Evolutionary conservation across 2,888 invertebrate species (phyloP).

Genomic region (Acheta domesticus): DNA sequence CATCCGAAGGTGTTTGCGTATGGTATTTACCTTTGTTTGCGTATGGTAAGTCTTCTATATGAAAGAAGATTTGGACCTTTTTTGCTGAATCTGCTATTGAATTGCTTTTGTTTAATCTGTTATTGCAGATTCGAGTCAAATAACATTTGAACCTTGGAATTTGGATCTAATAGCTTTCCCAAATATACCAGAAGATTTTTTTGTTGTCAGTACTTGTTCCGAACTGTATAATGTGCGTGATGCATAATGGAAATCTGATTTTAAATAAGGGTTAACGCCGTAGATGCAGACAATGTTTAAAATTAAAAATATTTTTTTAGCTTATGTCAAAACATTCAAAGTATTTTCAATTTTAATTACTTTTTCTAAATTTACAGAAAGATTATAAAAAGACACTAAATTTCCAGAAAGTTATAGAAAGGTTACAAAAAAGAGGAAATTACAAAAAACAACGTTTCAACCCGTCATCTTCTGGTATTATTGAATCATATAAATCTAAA

Average conservation of each 20-base stretch:
- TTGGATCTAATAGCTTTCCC: constrained; percentile 95
- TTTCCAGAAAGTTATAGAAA: too few species aligned
- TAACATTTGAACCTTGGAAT: constrained; percentile 78
- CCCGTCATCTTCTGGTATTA: too few species aligned
- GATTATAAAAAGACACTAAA: too few species aligned
- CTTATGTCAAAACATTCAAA: too few species aligned
- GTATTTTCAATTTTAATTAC: too few species aligned
- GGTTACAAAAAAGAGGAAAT: too few species aligned
- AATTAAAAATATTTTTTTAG: too few species aligned
- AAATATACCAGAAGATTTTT: constrained; percentile 91
- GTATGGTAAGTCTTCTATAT: constrained; percentile 92
- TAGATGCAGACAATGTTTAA: too few species aligned
- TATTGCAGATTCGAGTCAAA: constrained; percentile 85
- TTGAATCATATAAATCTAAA: too few species aligned
- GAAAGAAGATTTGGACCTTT: constrained; percentile 95
- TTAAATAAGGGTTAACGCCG: too few species aligned
- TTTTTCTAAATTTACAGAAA: too few species aligned
- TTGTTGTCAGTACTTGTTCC: constrained; percentile 89
- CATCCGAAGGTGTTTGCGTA: constrained; percentile 86
- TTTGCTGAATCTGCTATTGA: constrained; percentile 93
- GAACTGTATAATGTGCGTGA: constrained; percentile 96
- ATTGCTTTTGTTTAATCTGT: constrained; percentile 97
- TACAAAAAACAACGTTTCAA: too few species aligned
- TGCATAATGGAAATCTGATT: constrained; percentile 85
- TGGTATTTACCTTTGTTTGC: constrained; percentile 91